phyloP scores from a whole-genome alignment of 1,140 invertebrate genomes.

The Theocolax elegans region DNA sequence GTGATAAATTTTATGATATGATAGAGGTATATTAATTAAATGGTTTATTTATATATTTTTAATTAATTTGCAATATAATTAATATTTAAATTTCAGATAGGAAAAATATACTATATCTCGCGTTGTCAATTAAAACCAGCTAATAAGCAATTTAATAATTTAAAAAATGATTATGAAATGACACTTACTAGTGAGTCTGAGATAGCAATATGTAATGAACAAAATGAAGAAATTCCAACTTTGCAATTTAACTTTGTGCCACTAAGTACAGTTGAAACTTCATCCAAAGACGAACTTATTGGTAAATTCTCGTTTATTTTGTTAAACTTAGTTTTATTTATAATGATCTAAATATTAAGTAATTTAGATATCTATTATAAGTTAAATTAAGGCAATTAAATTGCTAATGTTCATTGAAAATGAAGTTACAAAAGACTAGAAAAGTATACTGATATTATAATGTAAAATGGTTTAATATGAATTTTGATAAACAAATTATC shows the following conservation, averaged over 20 bases:
- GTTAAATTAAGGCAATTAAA: too few relatives aligned
- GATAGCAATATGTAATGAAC: constrained; percentile 76
- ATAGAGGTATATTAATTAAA: constrained; percentile 75
- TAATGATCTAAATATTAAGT: constrained; percentile 37
- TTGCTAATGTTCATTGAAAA: too few relatives aligned
- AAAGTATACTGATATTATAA: too few relatives aligned
- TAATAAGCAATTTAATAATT: constrained; percentile 86
- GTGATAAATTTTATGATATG: constrained; percentile 91
- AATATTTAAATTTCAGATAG: constrained; percentile 69
- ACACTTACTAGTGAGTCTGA: constrained; percentile 85
- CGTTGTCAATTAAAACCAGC: constrained; percentile 87
- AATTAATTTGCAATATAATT: constrained; percentile 3
- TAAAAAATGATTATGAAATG: constrained; percentile 98
- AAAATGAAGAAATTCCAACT: constrained; percentile 75
- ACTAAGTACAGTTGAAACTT: constrained; percentile 79
- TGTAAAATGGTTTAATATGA: too few relatives aligned
- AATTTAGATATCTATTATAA: too few relatives aligned
- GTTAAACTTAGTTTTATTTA: not conserved
- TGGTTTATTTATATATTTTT: constrained; percentile 1
- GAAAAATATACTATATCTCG: constrained; percentile 90
- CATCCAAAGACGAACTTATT: constrained; percentile 75
- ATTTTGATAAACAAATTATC: too few relatives aligned
- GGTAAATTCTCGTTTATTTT: constrained; percentile 68
- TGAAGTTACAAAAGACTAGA: too few relatives aligned
- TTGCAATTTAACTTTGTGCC: constrained; percentile 86